phyloP scores from a whole-genome alignment of 53 echinoderm and acorn worm species.

The Echinometra lucunter region DNA sequence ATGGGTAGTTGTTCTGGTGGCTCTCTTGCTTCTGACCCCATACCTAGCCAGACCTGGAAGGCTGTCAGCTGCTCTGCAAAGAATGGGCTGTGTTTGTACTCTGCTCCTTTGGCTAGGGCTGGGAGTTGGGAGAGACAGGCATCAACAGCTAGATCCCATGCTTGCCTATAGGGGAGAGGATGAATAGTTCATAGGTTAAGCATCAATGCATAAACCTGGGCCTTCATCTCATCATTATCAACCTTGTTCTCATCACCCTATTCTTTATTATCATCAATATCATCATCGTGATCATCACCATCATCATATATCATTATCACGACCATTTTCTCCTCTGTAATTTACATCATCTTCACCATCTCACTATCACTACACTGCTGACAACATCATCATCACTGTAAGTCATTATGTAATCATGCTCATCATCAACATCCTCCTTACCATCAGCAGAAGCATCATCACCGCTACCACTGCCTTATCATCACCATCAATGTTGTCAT shows the following conservation, averaged over 20 bases:
- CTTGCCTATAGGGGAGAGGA: conserved; percentile 81
- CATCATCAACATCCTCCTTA: too few relatives aligned
- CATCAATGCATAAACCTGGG: too few relatives aligned
- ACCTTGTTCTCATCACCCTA: background rate
- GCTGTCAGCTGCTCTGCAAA: conserved; percentile 98
- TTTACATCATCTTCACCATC: too few relatives aligned
- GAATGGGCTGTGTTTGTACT: conserved; percentile 98
- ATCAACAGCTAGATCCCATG: conserved; percentile 97
- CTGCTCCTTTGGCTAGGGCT: conserved; percentile 79
- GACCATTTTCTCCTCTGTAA: too few relatives aligned
- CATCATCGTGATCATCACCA: too few relatives aligned
- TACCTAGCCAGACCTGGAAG: conserved; percentile 94
- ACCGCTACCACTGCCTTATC: background rate
- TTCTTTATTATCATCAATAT: background rate
- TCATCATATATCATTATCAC: too few relatives aligned
- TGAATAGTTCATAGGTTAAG: background rate
- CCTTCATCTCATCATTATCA: background rate
- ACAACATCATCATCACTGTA: too few relatives aligned
- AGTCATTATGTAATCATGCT: too few relatives aligned
- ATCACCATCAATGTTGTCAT: background rate
- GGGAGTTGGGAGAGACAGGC: conserved; percentile 95
- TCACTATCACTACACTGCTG: too few relatives aligned
- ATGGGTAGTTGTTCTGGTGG: conserved; percentile 99
- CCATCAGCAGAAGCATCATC: too few relatives aligned
- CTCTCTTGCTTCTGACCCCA: conserved; percentile 88